phyloP scores from a whole-genome alignment of 2,113 vertebrate genomes.

The Larimichthys crocea region DNA sequence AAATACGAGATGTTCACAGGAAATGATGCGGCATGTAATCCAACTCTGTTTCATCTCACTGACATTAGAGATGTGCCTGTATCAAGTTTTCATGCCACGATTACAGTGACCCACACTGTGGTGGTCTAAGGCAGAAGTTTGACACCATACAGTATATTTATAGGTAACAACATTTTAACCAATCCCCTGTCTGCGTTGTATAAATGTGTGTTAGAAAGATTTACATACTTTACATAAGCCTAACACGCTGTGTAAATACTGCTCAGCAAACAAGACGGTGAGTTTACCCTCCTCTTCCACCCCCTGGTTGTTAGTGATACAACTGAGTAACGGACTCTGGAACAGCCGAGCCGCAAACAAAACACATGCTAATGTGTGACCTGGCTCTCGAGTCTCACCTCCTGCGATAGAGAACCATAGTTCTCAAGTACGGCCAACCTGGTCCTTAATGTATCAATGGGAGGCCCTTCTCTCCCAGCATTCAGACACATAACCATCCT shows the following conservation, averaged over 20 bases:
- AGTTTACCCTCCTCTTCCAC: conserved; percentile 50
- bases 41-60: background rate
- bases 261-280: conserved; percentile 63
- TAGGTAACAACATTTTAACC: conserved; percentile 21
- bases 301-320: conserved; percentile 60
- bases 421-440: conserved; percentile 81
- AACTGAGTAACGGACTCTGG: conserved; percentile 64
- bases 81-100: background rate
- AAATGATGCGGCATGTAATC: background rate
- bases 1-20: background rate
- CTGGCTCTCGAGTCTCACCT: conserved; percentile 77
- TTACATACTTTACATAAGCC: conserved; percentile 60
- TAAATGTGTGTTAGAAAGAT: conserved; percentile 66
- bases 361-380: conserved; percentile 82
- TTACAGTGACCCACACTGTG: background rate
- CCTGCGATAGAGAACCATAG: conserved; percentile 71
- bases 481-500: conserved; percentile 72
- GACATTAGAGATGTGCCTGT: background rate
- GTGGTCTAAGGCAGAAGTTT: background rate
- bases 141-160: conserved; percentile 2
- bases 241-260: conserved; percentile 59
- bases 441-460: conserved; percentile 82
- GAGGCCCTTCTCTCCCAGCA: conserved; percentile 76
- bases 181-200: conserved; percentile 7
- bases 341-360: conserved; percentile 68